Percentiles rank a stretch among this genome's conserved stretches.
Evolutionary conservation across 2,113 vertebrate genomes (phyloP).

Genomic region (Gymnocephalus cernua): DNA sequence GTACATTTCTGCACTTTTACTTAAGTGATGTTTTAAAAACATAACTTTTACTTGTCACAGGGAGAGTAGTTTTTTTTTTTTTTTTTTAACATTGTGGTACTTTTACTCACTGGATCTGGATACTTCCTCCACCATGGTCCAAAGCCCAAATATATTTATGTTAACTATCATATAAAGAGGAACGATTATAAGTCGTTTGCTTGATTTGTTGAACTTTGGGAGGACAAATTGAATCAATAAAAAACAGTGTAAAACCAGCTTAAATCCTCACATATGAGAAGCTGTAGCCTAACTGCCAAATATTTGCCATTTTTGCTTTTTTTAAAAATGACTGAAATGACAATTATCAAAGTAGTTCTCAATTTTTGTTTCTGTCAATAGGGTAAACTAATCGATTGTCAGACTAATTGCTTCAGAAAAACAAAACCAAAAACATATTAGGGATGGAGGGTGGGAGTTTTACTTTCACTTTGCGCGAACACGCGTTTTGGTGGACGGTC

Average conservation of each 20-base stretch:
- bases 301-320: too few species aligned
- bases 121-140: not conserved
- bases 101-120: not conserved
- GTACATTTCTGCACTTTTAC: not conserved
- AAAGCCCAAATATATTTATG: not conserved
- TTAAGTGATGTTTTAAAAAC: not conserved
- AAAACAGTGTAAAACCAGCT: not conserved
- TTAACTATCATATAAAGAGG: not conserved
- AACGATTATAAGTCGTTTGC: not conserved
- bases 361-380: not conserved
- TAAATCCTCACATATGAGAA: not conserved
- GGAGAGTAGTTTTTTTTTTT: too few species aligned
- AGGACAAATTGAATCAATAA: not conserved
- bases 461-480: constrained; percentile 34
- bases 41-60: not conserved
- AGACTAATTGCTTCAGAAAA: not conserved
- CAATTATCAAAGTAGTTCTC: not conserved
- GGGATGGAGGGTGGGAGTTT: constrained; percentile 17
- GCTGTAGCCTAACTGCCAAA: not conserved
- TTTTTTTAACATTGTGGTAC: not conserved
- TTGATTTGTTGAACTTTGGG: not conserved
- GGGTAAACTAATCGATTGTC: too few species aligned
- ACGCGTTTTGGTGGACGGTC: constrained; percentile 65
- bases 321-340: too few species aligned
- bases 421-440: not conserved